A percentile compares a stretch with the other conserved stretches of the same genome.
Evolutionary conservation across 2,113 vertebrate genomes (phyloP).

Genomic region (Bagarius yarrelli): DNA sequence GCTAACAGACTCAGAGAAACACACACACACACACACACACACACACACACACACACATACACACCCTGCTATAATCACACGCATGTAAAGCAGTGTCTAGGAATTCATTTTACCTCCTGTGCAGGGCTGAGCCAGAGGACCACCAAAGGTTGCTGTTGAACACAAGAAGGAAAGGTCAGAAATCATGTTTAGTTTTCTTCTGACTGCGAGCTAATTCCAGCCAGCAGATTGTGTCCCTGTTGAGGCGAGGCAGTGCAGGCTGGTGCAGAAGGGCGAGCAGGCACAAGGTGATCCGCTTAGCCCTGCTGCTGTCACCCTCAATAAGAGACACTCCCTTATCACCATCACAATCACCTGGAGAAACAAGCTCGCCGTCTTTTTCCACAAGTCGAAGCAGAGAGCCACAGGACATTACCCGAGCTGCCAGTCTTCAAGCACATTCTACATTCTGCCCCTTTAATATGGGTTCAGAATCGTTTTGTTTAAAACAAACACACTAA

Average conservation of each 20-base stretch:
- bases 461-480: neutral
- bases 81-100: slow-evolving; percentile 36
- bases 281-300: slow-evolving; percentile 74
- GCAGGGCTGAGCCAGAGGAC: slow-evolving; percentile 56
- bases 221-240: slow-evolving; percentile 70
- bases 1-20: slow-evolving; percentile 8
- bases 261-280: slow-evolving; percentile 27
- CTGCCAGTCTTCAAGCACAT: neutral
- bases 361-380: slow-evolving; percentile 71
- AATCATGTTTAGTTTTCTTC: slow-evolving; percentile 77
- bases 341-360: slow-evolving; percentile 75
- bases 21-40: slow-evolving; percentile 52
- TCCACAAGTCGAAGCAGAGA: neutral
- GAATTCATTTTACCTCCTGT: slow-evolving; percentile 50
- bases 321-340: slow-evolving; percentile 74
- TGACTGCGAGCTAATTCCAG: slow-evolving; percentile 71
- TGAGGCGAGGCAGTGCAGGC: slow-evolving; percentile 63
- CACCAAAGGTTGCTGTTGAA: slow-evolving; percentile 76
- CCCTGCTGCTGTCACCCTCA: slow-evolving; percentile 73
- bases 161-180: slow-evolving; percentile 77
- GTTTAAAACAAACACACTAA: neutral
- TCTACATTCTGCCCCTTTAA: neutral
- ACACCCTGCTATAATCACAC: slow-evolving; percentile 35
- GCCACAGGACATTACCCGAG: neutral
- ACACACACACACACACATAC: slow-evolving; percentile 54